These are phyloP conservation scores for Pterocles orientalis DNA, from an alignment of 2,113 vertebrate species.

Conservation along the genomic window DNA sequence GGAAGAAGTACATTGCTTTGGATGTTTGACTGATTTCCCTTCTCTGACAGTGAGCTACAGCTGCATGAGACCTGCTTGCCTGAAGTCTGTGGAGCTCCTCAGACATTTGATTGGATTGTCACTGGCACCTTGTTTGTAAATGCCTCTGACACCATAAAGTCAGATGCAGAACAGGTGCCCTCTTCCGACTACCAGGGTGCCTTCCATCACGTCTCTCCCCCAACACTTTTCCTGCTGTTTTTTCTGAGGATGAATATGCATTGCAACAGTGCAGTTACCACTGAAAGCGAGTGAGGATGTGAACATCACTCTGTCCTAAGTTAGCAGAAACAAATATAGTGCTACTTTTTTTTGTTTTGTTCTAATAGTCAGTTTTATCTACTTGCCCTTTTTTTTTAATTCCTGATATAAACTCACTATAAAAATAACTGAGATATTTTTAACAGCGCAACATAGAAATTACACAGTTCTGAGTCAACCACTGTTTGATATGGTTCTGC, in stretches of 20 bases:
- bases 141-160: not conserved
- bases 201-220: not conserved
- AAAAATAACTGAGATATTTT: not conserved
- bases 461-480: not conserved
- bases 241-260: not conserved
- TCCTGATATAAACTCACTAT: not conserved
- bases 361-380: not conserved
- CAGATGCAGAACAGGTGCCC: not conserved
- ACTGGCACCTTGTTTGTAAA: not conserved
- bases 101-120: not conserved
- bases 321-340: not conserved
- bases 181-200: not conserved
- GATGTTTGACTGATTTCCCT: not conserved
- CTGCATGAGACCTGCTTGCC: not conserved
- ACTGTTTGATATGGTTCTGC: not conserved
- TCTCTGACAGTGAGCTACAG: not conserved
- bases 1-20: not conserved
- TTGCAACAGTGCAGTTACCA: not conserved
- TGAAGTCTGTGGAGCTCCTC: not conserved
- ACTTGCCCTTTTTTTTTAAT: fast-evolving
- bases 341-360: not conserved
- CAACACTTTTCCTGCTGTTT: not conserved
- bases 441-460: fast-evolving
- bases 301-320: not conserved
- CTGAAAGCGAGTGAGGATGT: not conserved